phyloP scores from a whole-genome alignment of 2,113 vertebrate species.

The Gallinago media region DNA sequence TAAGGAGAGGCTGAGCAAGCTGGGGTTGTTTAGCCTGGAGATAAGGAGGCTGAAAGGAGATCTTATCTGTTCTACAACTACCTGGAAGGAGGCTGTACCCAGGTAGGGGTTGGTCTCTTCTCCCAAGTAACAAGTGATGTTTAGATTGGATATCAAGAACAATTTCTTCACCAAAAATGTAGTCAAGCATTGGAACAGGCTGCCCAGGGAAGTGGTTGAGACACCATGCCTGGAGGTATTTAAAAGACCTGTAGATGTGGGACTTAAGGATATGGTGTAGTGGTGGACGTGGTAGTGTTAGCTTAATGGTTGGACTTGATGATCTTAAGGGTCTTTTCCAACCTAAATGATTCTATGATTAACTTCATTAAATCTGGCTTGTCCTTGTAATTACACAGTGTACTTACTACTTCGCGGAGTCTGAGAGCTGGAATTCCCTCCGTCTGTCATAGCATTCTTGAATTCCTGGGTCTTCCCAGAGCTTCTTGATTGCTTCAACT shows the following conservation, averaged over 20 bases:
- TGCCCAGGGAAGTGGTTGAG: not conserved
- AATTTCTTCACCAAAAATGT: not conserved
- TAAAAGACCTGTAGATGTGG: not conserved
- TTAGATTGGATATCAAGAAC: not conserved
- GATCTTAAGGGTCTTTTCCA: not conserved
- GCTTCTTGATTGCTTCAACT: constrained; percentile 76
- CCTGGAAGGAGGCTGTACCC: not conserved
- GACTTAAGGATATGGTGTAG: not conserved
- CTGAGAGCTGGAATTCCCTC: constrained; percentile 88
- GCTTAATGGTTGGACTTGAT: fast-evolving
- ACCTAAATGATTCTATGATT: not conserved
- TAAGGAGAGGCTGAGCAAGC: not conserved
- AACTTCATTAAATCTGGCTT: not conserved
- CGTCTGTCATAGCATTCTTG: constrained; percentile 85
- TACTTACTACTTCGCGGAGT: constrained; percentile 89
- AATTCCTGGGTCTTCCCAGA: constrained; percentile 84
- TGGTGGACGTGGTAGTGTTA: not conserved
- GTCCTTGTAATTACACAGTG: not conserved
- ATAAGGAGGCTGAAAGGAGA: not conserved
- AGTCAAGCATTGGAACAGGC: not conserved
- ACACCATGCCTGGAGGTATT: not conserved
- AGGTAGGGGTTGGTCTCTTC: fast-evolving
- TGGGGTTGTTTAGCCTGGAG: no score
- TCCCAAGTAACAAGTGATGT: not conserved
- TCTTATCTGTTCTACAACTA: not conserved